Evolutionary conservation across 1,140 invertebrate genomes (phyloP).

Genomic region (Macrosteles quadrilineatus): DNA sequence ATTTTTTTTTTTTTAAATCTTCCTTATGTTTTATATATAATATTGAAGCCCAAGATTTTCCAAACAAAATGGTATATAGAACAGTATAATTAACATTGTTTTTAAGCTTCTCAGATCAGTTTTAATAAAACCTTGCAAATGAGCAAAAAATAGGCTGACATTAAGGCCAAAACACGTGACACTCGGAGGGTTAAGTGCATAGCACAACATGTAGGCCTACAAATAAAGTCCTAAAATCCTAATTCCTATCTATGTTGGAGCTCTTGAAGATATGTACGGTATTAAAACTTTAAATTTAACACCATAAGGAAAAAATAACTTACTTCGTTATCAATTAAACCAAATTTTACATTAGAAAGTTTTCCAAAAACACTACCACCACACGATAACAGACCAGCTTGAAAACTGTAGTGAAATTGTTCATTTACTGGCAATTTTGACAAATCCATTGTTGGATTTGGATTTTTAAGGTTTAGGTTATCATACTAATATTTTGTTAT

Average conservation of each 20-base stretch:
- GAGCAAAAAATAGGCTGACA: too few species aligned
- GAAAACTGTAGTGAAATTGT: constrained; percentile 12
- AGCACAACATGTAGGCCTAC: background rate
- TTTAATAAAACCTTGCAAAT: too few species aligned
- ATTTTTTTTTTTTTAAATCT: too few species aligned
- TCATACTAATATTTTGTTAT: background rate
- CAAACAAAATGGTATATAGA: too few species aligned
- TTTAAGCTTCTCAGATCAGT: too few species aligned
- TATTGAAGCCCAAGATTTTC: too few species aligned
- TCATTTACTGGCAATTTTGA: background rate
- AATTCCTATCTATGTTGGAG: background rate
- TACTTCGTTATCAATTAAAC: background rate
- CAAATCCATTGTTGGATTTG: background rate
- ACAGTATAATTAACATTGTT: too few species aligned
- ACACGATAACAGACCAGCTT: background rate
- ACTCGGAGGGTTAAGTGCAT: too few species aligned
- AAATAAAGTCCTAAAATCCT: background rate
- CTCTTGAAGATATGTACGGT: background rate
- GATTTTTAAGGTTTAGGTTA: background rate
- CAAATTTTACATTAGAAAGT: background rate
- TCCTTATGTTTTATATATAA: too few species aligned
- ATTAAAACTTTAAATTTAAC: background rate
- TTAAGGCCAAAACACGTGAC: too few species aligned
- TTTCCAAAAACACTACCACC: constrained; percentile 12
- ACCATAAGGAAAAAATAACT: background rate